phyloP scores from a whole-genome alignment of 1,140 invertebrate species.

The Philopotamus ludificatus region DNA sequence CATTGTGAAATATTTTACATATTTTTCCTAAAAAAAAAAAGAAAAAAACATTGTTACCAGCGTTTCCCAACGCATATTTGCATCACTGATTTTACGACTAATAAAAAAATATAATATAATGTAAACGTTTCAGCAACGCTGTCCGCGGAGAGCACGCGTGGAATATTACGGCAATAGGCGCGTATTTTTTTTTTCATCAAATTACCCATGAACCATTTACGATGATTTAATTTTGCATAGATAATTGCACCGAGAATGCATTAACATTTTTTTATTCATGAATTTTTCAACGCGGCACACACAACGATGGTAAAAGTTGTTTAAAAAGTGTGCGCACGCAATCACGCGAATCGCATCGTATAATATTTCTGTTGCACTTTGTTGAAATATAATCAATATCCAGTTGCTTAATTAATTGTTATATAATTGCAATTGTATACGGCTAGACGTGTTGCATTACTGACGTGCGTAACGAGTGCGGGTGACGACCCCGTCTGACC shows the following conservation, averaged over 20 bases:
- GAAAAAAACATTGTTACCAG: no score
- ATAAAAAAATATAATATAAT: no score
- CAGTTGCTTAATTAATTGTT: neutral
- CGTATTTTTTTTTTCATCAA: neutral
- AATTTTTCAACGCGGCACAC: neutral
- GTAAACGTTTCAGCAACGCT: neutral
- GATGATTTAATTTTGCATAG: neutral
- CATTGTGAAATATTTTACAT: no score
- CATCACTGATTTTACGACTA: no score
- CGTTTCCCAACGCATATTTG: no score
- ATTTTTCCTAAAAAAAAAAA: no score
- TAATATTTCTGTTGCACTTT: neutral
- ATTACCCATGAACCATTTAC: neutral
- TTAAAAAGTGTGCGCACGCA: neutral
- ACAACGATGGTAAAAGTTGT: neutral
- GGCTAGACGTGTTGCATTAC: no score
- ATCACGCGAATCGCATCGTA: neutral
- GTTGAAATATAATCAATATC: neutral
- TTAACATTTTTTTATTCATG: no score
- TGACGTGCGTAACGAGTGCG: no score
- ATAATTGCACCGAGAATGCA: neutral
- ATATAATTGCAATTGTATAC: no score
- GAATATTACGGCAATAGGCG: neutral
- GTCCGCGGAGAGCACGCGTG: neutral
- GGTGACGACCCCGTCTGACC: no score